phyloP scores from a whole-genome alignment of 1,140 invertebrate genomes.

The Drosophila seguyi region DNA sequence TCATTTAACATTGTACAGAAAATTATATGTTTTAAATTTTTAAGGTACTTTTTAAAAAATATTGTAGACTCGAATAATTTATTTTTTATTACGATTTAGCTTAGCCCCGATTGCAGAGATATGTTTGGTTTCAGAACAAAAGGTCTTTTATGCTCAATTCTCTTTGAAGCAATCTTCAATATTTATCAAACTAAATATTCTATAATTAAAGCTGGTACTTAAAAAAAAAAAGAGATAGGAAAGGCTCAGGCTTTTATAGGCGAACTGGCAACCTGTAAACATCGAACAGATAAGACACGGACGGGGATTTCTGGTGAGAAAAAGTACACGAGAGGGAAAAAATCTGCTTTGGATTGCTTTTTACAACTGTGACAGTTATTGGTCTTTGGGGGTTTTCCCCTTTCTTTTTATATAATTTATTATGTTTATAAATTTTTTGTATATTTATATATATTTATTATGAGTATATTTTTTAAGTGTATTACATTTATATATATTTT shows the following conservation, averaged over 20 bases:
- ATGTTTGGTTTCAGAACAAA: too few species aligned
- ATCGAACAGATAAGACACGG: slow-evolving; percentile 28
- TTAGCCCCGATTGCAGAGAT: too few species aligned
- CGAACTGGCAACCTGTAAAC: not conserved
- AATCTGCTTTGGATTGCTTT: not conserved
- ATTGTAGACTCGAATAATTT: not conserved
- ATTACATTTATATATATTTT: too few species aligned
- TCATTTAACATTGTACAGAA: not conserved
- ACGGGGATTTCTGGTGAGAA: slow-evolving; percentile 37
- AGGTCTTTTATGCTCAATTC: too few species aligned
- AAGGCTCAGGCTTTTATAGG: slow-evolving; percentile 33
- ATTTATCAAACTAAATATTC: too few species aligned
- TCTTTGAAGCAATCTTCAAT: too few species aligned
- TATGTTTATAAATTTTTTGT: too few species aligned
- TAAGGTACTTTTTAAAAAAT: not conserved
- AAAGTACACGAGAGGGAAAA: slow-evolving; percentile 14
- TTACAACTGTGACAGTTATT: not conserved
- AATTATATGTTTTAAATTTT: too few species aligned
- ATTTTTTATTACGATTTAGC: not conserved
- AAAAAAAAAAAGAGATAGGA: not conserved
- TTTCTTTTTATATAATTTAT: not conserved
- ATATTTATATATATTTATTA: not conserved
- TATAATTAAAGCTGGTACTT: too few species aligned
- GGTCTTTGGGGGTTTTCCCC: not conserved
- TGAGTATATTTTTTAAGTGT: not conserved